A percentile compares a stretch with the other conserved stretches of the same genome.
These are phyloP conservation scores for Melanchra persicariae DNA, from an alignment of 2,888 invertebrate genomes.

Conservation along the genomic window DNA sequence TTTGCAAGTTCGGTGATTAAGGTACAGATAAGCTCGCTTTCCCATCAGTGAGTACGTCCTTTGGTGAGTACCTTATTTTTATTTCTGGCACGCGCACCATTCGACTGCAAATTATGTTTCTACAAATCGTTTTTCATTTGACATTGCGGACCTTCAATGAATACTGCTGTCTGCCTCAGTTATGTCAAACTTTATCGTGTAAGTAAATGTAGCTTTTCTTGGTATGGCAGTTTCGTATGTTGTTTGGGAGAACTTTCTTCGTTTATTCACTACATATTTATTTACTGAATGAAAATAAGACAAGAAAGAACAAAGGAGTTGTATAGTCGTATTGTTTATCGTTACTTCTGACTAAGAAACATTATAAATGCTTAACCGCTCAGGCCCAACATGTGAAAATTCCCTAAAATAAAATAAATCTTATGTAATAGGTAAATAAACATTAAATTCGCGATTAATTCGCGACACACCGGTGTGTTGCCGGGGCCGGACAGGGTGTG, in stretches of 20 bases:
- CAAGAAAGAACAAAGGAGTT: not conserved
- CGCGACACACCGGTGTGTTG: too few relatives aligned
- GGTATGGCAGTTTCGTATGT: conserved; percentile 14
- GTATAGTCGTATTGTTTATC: not conserved
- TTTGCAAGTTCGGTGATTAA: not conserved
- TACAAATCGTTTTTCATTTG: conserved; percentile 31
- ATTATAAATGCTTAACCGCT: not conserved
- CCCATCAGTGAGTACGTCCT: not conserved
- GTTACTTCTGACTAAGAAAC: not conserved
- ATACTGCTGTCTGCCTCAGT: conserved; percentile 22
- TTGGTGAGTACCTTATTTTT: conserved; percentile 9
- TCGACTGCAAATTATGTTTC: conserved; percentile 16
- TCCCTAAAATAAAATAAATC: too few relatives aligned
- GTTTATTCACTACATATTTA: conserved; percentile 2
- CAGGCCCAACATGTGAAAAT: too few relatives aligned
- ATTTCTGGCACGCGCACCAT: conserved; percentile 18
- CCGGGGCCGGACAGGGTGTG: too few relatives aligned
- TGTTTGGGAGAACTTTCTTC: not conserved
- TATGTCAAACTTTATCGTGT: conserved; percentile 10
- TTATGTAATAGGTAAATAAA: too few relatives aligned
- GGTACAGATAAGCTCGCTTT: not conserved
- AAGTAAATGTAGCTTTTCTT: conserved; percentile 16
- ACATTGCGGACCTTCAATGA: conserved; percentile 33
- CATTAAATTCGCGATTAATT: too few relatives aligned
- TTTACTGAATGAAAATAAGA: conserved; percentile 1